Evolutionary conservation across 37 sponge, comb jelly and placozoan genomes (phyloP), one percentile per base, ranked within the genome.

Genomic region (Aphrocallistes beatrix): DNA sequence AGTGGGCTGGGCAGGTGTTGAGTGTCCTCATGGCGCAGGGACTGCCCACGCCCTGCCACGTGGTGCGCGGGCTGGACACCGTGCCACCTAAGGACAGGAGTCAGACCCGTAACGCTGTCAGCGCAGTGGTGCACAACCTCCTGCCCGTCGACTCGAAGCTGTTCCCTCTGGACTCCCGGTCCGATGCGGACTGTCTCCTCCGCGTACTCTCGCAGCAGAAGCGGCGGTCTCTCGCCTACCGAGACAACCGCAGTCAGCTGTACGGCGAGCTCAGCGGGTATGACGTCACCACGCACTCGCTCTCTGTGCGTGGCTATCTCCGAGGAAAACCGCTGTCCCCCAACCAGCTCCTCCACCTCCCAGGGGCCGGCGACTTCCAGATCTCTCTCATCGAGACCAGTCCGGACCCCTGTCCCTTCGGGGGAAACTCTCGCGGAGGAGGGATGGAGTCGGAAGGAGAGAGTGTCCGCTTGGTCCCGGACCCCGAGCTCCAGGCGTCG

Each of bases 301-400:
- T 60, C 34, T 60, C 75, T 60, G 89, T 93, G 38, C 87, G 91
- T n/a, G 99, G 99, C 0, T 98, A 93, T 49, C 51, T 98, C 30
- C 50, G 99, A 36, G 92, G 91, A 13, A 83, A 69, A 38, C 37
- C 89, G 6, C 86, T 98, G 82, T 90, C 92, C 34, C 91, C 90
- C 10, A 92, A 98, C 83, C 38, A 87, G 19, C 89, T 98, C 23
- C 47, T 98, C 17, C 89, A 93, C 48, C 69, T 98, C 19, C 90
- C 96, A 23, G 91, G 89, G 36, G 23, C 83, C 37, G 96, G 99
- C 0, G 88, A 91, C 47, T 98, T 86, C 82, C 93, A 91, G 82
- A 81, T 95, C 87, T 47, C 38, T 0, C 90, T 90, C 84, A 90
- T 92, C 34, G n/a, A 39, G 23, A 82, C 42, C 23, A 25, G 83